Conservation (phyloP, 2,113 vertebrate species). For the Sapayoa aenigma region DNA sequence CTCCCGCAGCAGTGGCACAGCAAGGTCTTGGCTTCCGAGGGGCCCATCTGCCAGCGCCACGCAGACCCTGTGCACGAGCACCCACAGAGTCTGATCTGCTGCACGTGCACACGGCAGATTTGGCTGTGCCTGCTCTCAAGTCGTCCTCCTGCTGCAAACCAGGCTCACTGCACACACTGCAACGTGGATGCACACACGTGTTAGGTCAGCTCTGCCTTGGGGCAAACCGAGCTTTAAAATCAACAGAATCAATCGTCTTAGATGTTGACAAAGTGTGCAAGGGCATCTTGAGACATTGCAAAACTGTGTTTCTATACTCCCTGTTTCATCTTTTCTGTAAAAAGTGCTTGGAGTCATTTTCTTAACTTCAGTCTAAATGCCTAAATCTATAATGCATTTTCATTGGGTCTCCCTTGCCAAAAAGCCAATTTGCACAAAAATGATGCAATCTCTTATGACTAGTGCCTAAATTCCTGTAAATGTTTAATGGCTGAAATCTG, state of each 20-base stretch:
- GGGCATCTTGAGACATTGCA: background rate
- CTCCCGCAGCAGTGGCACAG: background rate
- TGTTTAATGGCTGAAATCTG: background rate
- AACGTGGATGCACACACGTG: rapidly evolving
- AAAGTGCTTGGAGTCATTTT: background rate
- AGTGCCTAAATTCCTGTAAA: background rate
- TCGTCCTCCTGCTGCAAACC: background rate
- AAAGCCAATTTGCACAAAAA: background rate
- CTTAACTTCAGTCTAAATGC: background rate
- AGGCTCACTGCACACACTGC: background rate
- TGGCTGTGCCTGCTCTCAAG: background rate
- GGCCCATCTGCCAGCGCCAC: background rate
- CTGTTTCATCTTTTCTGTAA: background rate
- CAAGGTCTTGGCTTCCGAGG: background rate
- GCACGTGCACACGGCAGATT: background rate
- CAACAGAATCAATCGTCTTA: background rate
- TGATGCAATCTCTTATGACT: background rate
- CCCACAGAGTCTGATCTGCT: background rate
- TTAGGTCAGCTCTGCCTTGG: background rate
- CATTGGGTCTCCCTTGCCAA: background rate
- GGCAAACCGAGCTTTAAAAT: background rate
- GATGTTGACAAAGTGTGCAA: background rate
- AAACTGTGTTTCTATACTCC: background rate
- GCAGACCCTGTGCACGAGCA: background rate
- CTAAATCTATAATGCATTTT: background rate